These are phyloP conservation scores for Phoxinus phoxinus DNA, from an alignment of 2,113 vertebrate genomes.

Conservation along the genomic window DNA sequence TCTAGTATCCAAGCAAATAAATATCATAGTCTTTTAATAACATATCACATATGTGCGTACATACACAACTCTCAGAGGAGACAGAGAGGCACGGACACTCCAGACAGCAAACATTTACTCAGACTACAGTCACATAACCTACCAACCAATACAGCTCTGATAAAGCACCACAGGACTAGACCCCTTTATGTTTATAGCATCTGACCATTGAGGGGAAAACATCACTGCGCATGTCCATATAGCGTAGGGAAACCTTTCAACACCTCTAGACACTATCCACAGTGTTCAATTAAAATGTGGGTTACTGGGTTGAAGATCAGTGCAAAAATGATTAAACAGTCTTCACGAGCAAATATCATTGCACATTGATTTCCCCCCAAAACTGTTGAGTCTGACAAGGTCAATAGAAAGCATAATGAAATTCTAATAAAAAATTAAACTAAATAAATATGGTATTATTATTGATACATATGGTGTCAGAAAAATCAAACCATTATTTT, in stretches of 20 bases:
- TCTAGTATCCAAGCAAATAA: conserved; percentile 24
- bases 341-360: too few relatives aligned
- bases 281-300: background rate
- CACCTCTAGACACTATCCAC: background rate
- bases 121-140: background rate
- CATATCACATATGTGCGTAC: background rate
- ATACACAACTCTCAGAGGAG: background rate
- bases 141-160: conserved; percentile 10
- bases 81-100: background rate
- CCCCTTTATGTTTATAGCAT: background rate
- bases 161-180: background rate
- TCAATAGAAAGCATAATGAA: too few relatives aligned
- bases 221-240: too few relatives aligned
- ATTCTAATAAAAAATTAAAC: too few relatives aligned
- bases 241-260: background rate
- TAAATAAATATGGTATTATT: too few relatives aligned
- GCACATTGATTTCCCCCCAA: too few relatives aligned
- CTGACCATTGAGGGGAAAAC: background rate
- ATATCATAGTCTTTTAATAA: conserved; percentile 1
- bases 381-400: too few relatives aligned
- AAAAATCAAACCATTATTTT: too few relatives aligned
- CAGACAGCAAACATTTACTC: conserved; percentile 31
- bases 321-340: too few relatives aligned
- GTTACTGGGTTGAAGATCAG: too few relatives aligned
- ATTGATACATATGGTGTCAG: too few relatives aligned